phyloP scores from a whole-genome alignment of 1,140 invertebrate species.

The Neodiprion pinetum region DNA sequence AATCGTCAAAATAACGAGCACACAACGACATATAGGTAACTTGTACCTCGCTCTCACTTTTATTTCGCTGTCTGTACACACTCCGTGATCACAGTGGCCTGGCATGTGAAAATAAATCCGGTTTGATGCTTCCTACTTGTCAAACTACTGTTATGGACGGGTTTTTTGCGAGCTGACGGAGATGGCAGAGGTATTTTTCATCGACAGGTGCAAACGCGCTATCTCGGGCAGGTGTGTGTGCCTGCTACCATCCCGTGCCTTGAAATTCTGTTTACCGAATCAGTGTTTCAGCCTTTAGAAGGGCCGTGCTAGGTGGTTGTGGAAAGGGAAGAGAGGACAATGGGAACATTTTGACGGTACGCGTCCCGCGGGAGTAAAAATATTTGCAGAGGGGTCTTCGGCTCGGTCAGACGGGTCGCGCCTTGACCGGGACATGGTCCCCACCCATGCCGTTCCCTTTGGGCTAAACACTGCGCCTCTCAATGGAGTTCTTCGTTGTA shows the following conservation, averaged over 20 bases:
- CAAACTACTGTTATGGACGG: constrained; percentile 11
- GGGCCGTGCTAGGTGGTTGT: constrained; percentile 18
- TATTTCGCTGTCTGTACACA: too few species aligned
- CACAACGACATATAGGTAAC: background rate
- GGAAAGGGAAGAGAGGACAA: constrained; percentile 17
- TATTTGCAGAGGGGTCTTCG: constrained; percentile 43
- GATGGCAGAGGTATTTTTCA: background rate
- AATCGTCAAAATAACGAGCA: background rate
- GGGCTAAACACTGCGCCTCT: background rate
- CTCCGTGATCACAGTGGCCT: background rate
- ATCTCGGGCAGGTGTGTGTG: background rate
- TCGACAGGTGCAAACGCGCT: background rate
- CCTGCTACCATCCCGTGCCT: background rate
- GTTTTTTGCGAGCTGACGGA: background rate
- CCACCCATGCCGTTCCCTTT: background rate
- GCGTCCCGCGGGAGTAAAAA: constrained; percentile 34
- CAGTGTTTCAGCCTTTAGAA: background rate
- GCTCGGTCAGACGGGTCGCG: constrained; percentile 2
- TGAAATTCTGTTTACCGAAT: background rate
- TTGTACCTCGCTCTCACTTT: background rate
- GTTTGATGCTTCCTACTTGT: constrained; percentile 9
- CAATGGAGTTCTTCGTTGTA: background rate
- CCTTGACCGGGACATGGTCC: background rate
- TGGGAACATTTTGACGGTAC: constrained; percentile 34
- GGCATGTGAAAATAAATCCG: constrained; percentile 4